Percentiles rank a stretch among this genome's conserved stretches.
These are phyloP conservation scores for Promerops cafer DNA, from an alignment of 2,113 vertebrate genomes.

Conservation along the genomic window DNA sequence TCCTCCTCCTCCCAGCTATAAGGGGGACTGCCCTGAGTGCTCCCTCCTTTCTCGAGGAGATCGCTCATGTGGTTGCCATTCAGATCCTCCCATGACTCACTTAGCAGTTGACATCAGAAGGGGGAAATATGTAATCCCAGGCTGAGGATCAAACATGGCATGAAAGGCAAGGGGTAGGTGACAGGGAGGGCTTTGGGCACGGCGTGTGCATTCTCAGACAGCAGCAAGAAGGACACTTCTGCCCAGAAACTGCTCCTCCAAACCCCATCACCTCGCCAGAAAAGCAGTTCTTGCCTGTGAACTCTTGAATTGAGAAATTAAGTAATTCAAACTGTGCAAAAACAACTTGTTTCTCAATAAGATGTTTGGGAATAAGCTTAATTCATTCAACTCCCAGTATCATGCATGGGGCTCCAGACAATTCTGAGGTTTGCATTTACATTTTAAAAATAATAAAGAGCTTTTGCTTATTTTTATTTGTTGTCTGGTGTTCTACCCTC, in stretches of 20 bases:
- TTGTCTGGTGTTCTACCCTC: neutral
- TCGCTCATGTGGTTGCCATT: neutral
- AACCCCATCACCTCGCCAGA: neutral
- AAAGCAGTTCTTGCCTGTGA: neutral
- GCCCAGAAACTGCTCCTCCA: neutral
- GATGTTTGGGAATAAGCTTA: neutral
- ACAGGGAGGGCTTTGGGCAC: neutral
- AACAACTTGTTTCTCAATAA: neutral
- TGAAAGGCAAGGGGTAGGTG: neutral
- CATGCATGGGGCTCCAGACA: neutral
- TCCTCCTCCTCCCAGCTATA: neutral
- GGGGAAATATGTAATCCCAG: neutral
- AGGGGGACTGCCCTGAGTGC: neutral
- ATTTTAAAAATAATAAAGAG: neutral
- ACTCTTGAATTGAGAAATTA: neutral
- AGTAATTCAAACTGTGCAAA: neutral
- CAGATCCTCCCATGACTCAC: neutral
- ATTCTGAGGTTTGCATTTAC: neutral
- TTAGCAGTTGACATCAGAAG: neutral
- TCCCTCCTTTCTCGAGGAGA: neutral
- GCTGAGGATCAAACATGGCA: neutral
- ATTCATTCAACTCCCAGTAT: neutral
- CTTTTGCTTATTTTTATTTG: neutral
- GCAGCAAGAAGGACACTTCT: neutral
- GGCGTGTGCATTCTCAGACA: neutral